Conservation (phyloP, 2,113 vertebrate species). For the Thermophis baileyi region DNA sequence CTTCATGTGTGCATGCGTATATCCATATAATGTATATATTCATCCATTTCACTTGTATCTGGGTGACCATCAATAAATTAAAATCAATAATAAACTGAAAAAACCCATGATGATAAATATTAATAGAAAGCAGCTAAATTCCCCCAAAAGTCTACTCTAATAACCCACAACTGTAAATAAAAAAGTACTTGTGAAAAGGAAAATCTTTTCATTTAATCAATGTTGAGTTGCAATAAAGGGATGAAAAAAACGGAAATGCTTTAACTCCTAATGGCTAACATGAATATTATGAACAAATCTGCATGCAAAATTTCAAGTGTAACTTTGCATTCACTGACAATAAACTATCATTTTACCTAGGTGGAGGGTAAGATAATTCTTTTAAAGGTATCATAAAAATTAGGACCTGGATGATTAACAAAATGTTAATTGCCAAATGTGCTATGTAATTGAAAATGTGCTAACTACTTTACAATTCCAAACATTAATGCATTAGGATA, state of each 20-base stretch:
- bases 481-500: slow-evolving; percentile 50
- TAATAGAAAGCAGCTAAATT: not conserved
- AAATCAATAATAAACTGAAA: not conserved
- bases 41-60: not conserved
- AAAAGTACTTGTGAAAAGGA: not conserved
- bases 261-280: slow-evolving; percentile 35
- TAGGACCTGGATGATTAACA: slow-evolving; percentile 52
- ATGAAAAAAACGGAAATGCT: not conserved
- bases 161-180: not conserved
- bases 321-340: slow-evolving; percentile 51
- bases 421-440: slow-evolving; percentile 61
- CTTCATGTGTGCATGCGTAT: not conserved
- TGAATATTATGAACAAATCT: slow-evolving; percentile 47
- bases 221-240: slow-evolving; percentile 4
- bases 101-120: not conserved
- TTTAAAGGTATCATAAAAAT: slow-evolving; percentile 61
- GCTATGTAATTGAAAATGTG: slow-evolving; percentile 56
- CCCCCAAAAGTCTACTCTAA: not conserved
- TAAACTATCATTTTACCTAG: slow-evolving; percentile 56
- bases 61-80: not conserved
- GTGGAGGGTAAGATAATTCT: slow-evolving; percentile 48
- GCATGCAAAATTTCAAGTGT: slow-evolving; percentile 36
- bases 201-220: not conserved
- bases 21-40: not conserved
- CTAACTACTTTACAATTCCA: slow-evolving; percentile 60